phyloP scores from a whole-genome alignment of 2,797 vertebrate species.

The Sebastes reedi region DNA sequence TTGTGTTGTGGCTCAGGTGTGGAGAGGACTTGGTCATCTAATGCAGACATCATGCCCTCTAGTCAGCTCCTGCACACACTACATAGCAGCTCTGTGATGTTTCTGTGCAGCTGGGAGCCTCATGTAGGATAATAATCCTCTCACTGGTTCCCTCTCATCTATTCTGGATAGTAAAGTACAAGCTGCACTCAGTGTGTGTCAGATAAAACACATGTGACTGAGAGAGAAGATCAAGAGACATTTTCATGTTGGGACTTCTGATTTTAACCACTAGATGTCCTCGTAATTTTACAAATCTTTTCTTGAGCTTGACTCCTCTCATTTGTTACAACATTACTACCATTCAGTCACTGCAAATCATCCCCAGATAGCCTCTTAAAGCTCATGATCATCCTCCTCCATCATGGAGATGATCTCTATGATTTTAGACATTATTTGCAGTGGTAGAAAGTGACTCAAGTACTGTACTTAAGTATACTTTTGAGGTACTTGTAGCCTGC shows the following conservation, averaged over 20 bases:
- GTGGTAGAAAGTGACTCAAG: background rate
- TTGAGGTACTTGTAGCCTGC: background rate
- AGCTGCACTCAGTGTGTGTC: background rate
- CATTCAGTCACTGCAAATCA: background rate
- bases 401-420: background rate
- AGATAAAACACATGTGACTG: background rate
- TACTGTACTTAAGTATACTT: background rate
- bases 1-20: slow-evolving; percentile 59
- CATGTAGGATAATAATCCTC: slow-evolving; percentile 12
- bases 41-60: slow-evolving; percentile 39
- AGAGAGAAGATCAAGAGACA: background rate
- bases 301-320: background rate
- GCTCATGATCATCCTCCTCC: background rate
- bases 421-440: background rate
- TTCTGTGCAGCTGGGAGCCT: slow-evolving; percentile 33
- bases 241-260: background rate
- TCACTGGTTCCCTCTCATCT: background rate
- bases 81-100: slow-evolving; percentile 23
- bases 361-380: background rate
- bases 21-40: slow-evolving; percentile 27
- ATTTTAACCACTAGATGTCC: slow-evolving; percentile 80
- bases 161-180: background rate
- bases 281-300: slow-evolving; percentile 54
- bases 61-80: slow-evolving; percentile 26
- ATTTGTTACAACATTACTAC: background rate